A percentile compares a stretch with the other conserved stretches of the same genome.
phyloP scores from a whole-genome alignment of 2,888 invertebrate species.

The Cheilosia pagana region DNA sequence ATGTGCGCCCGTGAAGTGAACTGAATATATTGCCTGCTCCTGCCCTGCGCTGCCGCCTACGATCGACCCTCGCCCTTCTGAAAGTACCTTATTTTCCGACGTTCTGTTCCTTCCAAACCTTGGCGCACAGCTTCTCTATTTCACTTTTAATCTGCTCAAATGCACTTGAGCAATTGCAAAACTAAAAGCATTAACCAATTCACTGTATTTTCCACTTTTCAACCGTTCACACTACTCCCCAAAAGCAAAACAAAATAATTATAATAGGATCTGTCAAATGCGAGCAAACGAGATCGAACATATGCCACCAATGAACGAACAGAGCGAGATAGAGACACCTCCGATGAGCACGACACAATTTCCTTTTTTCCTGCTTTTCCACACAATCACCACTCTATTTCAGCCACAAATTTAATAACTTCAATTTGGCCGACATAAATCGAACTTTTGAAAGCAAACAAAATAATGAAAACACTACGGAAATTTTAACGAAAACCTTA shows the following conservation, averaged over 20 bases:
- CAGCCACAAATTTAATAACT: conserved; percentile 30
- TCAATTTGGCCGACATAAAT: background rate
- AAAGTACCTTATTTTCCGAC: conserved; percentile 13
- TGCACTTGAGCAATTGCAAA: background rate
- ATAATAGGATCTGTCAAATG: conserved; percentile 67
- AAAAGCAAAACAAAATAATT: conserved; percentile 75
- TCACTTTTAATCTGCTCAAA: background rate
- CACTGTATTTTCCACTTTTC: conserved; percentile 42
- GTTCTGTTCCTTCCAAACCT: background rate
- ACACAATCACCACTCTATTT: conserved; percentile 40
- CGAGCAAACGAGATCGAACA: conserved; percentile 39
- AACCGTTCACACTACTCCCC: conserved; percentile 59
- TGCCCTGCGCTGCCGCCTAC: conserved; percentile 40
- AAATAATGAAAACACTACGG: conserved; percentile 11
- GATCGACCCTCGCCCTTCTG: conserved; percentile 2
- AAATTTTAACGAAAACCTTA: conserved; percentile 3
- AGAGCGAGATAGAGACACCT: conserved; percentile 45
- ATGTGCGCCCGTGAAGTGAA: conserved; percentile 61
- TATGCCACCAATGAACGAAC: conserved; percentile 35
- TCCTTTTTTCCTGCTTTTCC: conserved; percentile 45
- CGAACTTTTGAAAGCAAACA: background rate
- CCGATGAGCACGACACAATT: conserved; percentile 73
- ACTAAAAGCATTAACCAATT: conserved; percentile 17
- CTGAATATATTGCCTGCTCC: conserved; percentile 36
- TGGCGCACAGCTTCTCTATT: background rate